These are phyloP conservation scores for Margaritifera margaritifera DNA, from an alignment of 2,888 invertebrate genomes.

Conservation along the genomic window DNA sequence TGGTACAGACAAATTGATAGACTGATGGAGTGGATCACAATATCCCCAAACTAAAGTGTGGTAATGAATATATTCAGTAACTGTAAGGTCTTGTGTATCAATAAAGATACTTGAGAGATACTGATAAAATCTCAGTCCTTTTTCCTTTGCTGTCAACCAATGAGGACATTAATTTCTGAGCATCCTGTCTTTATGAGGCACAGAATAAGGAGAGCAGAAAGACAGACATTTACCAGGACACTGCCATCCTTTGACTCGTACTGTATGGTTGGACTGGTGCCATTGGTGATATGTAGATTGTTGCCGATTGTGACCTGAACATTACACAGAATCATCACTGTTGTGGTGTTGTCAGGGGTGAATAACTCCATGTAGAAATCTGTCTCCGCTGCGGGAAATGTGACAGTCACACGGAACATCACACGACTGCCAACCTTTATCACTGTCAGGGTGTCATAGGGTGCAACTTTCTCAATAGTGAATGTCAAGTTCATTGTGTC, in stretches of 20 bases:
- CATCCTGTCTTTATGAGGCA: no score
- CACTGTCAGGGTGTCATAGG: constrained; percentile 21
- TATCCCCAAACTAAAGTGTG: no score
- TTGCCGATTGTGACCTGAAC: constrained; percentile 50
- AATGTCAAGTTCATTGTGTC: not conserved
- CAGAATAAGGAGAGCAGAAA: no score
- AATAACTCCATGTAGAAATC: constrained; percentile 70
- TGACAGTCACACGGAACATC: constrained; percentile 53
- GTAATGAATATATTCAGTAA: no score
- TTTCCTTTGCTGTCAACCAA: no score
- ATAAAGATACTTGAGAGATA: no score
- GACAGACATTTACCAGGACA: constrained; percentile 19
- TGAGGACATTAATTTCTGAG: no score
- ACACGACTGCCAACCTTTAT: constrained; percentile 57
- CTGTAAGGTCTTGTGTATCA: no score
- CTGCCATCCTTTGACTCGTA: constrained; percentile 32
- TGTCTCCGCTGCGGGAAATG: constrained; percentile 42
- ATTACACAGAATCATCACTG: constrained; percentile 68
- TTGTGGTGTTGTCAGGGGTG: constrained; percentile 68
- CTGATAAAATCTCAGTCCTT: no score
- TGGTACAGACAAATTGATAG: no score
- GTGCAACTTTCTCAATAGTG: not conserved
- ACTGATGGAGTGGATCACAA: no score
- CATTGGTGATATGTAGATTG: constrained; percentile 35
- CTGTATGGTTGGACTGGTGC: constrained; percentile 37